These are phyloP conservation scores for Chiloscyllium plagiosum DNA, from an alignment of 2,113 vertebrate species.

Conservation along the genomic window DNA sequence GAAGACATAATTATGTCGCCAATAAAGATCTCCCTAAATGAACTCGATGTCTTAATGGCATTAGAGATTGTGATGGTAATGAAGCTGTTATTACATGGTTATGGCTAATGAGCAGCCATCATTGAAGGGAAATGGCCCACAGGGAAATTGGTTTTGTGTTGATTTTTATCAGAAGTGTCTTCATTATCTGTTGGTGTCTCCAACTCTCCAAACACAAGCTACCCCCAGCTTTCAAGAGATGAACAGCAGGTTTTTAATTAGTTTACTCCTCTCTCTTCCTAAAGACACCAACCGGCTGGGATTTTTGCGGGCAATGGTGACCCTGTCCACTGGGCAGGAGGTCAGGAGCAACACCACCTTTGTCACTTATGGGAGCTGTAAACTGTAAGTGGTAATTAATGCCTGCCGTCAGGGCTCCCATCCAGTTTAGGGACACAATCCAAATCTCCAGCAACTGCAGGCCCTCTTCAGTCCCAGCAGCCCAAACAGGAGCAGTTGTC, in stretches of 20 bases:
- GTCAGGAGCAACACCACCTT: too few relatives aligned
- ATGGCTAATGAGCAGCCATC: conserved; percentile 46
- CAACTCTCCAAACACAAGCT: background rate
- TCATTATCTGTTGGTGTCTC: background rate
- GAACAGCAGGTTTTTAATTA: background rate
- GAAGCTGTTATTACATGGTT: conserved; percentile 45
- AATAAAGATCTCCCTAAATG: conserved; percentile 60
- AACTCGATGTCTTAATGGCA: conserved; percentile 66
- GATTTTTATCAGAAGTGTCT: conserved; percentile 17
- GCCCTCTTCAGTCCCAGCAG: too few relatives aligned
- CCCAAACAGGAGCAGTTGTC: too few relatives aligned
- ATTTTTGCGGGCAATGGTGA: background rate
- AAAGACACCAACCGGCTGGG: too few relatives aligned
- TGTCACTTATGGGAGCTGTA: too few relatives aligned
- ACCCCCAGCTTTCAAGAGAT: background rate
- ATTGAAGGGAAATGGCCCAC: conserved; percentile 12
- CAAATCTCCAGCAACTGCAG: too few relatives aligned
- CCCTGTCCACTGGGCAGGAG: too few relatives aligned
- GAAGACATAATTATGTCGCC: conserved; percentile 66
- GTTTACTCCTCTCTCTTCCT: background rate
- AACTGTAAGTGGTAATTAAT: too few relatives aligned
- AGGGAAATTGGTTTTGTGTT: conserved; percentile 32
- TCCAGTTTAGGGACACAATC: too few relatives aligned
- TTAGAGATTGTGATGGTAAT: conserved; percentile 50
- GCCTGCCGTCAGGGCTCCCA: too few relatives aligned